Evolutionary conservation across 2,113 vertebrate species (phyloP).

Genomic region (Tylochromis polylepis): DNA sequence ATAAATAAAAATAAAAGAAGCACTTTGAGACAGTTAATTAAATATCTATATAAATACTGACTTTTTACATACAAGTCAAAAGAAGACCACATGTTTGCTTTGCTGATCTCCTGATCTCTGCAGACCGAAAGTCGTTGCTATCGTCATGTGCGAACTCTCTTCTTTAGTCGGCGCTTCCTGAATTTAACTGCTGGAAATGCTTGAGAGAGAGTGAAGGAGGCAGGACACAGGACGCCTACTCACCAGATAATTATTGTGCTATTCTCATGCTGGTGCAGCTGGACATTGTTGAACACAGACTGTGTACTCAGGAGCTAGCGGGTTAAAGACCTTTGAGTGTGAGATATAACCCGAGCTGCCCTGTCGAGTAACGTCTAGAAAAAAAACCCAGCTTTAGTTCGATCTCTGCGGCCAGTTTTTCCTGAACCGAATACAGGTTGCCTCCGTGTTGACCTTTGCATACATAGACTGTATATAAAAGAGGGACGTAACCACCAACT

Average conservation of each 20-base stretch:
- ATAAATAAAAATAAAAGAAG: too few relatives aligned
- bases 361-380: not conserved
- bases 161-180: not conserved
- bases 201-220: not conserved
- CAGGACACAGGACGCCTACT: not conserved
- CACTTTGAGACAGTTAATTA: too few relatives aligned
- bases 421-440: not conserved
- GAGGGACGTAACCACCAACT: not conserved
- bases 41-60: too few relatives aligned
- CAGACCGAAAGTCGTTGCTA: not conserved
- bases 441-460: not conserved
- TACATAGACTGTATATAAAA: not conserved
- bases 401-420: not conserved
- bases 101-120: too few relatives aligned
- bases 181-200: not conserved
- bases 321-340: not conserved
- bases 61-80: too few relatives aligned
- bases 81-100: too few relatives aligned
- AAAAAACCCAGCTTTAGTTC: not conserved
- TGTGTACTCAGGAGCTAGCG: not conserved
- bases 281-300: not conserved
- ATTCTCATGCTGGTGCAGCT: not conserved
- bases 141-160: not conserved
- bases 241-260: not conserved
- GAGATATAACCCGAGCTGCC: not conserved